Conservation (phyloP, 2,797 vertebrate genomes). For the Argya squamiceps region DNA sequence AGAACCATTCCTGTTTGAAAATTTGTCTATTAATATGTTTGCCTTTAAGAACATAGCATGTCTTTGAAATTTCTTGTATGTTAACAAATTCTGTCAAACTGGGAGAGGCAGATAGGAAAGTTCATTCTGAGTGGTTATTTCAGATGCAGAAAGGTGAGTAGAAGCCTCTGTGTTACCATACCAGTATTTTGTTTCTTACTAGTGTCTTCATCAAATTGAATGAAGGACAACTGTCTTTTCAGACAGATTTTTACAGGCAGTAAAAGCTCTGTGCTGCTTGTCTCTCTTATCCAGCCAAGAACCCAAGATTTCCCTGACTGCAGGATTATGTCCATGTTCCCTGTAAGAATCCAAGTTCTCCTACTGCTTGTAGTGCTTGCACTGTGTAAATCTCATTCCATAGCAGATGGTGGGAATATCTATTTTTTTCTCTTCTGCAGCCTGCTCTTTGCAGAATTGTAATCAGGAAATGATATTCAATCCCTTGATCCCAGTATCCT, state of each 20-base stretch:
- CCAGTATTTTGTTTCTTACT: background rate
- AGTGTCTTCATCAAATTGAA: background rate
- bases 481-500: background rate
- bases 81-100: background rate
- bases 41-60: background rate
- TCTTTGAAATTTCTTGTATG: background rate
- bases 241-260: background rate
- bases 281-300: background rate
- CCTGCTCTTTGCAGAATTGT: background rate
- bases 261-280: background rate
- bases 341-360: background rate
- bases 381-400: background rate
- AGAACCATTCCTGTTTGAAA: background rate
- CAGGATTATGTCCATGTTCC: background rate
- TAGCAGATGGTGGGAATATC: background rate
- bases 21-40: background rate
- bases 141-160: background rate
- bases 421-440: background rate
- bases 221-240: background rate
- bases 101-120: background rate
- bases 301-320: background rate
- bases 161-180: background rate
- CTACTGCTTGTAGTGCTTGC: background rate
- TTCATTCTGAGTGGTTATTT: background rate
- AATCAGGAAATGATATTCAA: background rate